Conservation (phyloP, 2,797 vertebrate species). For the Tachyglossus aculeatus region DNA sequence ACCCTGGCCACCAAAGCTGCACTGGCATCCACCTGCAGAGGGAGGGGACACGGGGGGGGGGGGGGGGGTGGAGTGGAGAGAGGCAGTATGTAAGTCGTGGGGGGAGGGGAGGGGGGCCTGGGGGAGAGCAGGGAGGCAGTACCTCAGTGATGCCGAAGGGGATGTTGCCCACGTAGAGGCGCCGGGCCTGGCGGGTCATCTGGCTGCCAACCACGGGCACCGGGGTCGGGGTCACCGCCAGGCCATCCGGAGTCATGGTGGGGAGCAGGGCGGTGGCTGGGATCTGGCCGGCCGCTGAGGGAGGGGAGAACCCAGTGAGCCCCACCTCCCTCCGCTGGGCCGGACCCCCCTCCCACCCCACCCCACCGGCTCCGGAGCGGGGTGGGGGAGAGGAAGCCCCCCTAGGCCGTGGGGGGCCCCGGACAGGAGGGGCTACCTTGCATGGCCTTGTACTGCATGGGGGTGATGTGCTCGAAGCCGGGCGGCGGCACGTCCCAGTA, state of each 20-base stretch:
- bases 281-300: slow-evolving; percentile 89
- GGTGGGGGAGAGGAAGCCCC: not conserved
- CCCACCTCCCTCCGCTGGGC: not conserved
- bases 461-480: slow-evolving; percentile 85
- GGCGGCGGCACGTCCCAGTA: slow-evolving; percentile 86
- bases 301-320: not conserved
- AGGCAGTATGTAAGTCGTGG: slow-evolving; percentile 15
- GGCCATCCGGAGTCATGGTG: slow-evolving; percentile 90
- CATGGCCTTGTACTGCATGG: slow-evolving; percentile 87
- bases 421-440: slow-evolving; percentile 69
- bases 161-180: slow-evolving; percentile 94
- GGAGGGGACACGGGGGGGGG: slow-evolving; percentile 32
- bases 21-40: slow-evolving; percentile 59
- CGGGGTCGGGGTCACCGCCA: slow-evolving; percentile 90
- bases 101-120: not conserved
- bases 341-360: fast-evolving
- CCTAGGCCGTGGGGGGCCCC: no score
- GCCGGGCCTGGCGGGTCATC: slow-evolving; percentile 92
- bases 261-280: slow-evolving; percentile 91
- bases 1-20: slow-evolving; percentile 64
- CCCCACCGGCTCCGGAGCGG: no score
- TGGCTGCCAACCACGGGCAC: slow-evolving; percentile 93
- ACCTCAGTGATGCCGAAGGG: slow-evolving; percentile 95
- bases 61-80: slow-evolving; percentile 13
- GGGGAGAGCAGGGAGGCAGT: slow-evolving; percentile 35